Conservation (phyloP, 2,113 vertebrate genomes). For the Ictalurus punctatus region DNA sequence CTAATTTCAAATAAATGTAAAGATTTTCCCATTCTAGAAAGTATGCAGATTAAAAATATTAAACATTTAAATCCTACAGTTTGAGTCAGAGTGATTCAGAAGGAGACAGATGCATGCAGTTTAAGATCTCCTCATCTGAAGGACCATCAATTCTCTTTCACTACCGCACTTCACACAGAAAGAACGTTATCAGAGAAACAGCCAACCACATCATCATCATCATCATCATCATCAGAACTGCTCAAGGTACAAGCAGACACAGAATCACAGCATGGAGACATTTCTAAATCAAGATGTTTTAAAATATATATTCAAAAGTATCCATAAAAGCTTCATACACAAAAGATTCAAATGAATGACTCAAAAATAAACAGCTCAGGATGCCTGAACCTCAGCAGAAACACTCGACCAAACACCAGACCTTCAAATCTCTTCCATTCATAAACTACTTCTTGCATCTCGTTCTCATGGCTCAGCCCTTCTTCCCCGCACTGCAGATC, state of each 20-base stretch:
- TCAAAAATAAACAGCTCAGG: slow-evolving; percentile 10
- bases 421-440: not conserved
- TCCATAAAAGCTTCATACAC: not conserved
- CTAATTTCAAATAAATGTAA: not conserved
- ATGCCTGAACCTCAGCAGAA: not conserved
- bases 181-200: slow-evolving; percentile 7
- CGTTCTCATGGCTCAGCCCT: slow-evolving; percentile 54
- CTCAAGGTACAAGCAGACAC: not conserved
- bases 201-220: not conserved
- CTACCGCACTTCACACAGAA: not conserved
- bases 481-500: slow-evolving; percentile 40
- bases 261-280: not conserved
- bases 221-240: not conserved
- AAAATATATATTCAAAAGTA: not conserved
- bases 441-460: slow-evolving; percentile 45
- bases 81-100: not conserved
- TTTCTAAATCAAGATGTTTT: not conserved
- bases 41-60: too few species aligned
- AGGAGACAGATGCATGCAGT: not conserved
- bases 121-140: not conserved
- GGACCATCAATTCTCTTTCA: slow-evolving; percentile 16
- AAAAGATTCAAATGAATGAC: not conserved
- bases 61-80: not conserved
- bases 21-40: not conserved
- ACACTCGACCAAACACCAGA: not conserved